Conservation (phyloP, 1,140 invertebrate genomes). For the Steinernema feltiae region DNA sequence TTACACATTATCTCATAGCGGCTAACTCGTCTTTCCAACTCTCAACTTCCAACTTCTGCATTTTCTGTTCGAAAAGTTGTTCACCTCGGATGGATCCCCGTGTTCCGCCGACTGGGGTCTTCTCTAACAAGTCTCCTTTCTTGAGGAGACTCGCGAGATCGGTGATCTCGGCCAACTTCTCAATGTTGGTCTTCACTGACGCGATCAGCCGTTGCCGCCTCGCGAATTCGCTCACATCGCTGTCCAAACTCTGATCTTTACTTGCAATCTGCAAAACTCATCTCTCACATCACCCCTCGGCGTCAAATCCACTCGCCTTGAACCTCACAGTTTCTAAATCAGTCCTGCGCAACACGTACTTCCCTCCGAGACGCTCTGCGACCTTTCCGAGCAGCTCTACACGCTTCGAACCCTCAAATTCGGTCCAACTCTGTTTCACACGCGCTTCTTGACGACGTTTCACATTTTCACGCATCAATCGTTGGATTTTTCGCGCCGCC, state of each 20-base stretch:
- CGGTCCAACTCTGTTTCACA: not conserved
- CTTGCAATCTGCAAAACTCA: not conserved
- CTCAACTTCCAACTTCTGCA: not conserved
- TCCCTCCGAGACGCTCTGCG: not conserved
- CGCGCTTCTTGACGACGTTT: not conserved
- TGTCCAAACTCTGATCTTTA: not conserved
- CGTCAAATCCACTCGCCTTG: not conserved
- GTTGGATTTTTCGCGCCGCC: not conserved
- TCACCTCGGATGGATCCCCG: not conserved
- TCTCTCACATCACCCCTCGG: no score
- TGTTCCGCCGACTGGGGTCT: not conserved
- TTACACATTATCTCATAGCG: not conserved
- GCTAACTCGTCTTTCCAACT: not conserved
- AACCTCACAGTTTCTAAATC: not conserved
- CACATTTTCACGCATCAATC: not conserved
- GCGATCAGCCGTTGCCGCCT: not conserved
- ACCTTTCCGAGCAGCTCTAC: not conserved
- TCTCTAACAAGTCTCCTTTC: not conserved
- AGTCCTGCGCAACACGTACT: not conserved
- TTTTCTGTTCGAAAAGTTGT: constrained; percentile 1
- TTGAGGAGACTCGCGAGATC: not conserved
- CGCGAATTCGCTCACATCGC: not conserved
- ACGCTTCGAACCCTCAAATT: not conserved
- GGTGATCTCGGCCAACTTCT: not conserved
- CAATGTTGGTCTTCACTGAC: not conserved